Evolutionary conservation across 35 echinoderm and acorn worm species (phyloP).

Genomic region (Chiridota heheva): DNA sequence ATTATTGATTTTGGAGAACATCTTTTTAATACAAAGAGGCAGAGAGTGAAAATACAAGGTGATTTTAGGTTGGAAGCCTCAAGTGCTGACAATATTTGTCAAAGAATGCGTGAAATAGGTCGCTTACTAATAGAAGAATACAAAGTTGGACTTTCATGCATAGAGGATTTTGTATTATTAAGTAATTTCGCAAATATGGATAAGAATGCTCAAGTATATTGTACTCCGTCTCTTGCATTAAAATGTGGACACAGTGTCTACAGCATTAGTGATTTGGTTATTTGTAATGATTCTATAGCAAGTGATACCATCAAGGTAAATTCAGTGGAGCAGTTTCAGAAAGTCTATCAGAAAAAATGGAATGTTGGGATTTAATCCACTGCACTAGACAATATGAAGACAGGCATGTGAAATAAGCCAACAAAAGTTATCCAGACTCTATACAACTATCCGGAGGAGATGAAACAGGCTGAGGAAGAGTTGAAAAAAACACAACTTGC

Average conservation of each 20-base stretch:
- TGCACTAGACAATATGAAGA: background rate
- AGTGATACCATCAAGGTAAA: background rate
- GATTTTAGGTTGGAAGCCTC: background rate
- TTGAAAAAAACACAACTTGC: background rate
- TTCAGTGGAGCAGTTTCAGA: slow-evolving; percentile 11
- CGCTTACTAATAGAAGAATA: slow-evolving; percentile 15
- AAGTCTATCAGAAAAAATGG: slow-evolving; percentile 25
- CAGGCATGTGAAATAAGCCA: slow-evolving; percentile 20
- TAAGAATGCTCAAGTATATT: background rate
- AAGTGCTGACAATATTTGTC: slow-evolving; percentile 12
- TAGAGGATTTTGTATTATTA: slow-evolving; percentile 23
- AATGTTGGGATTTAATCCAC: slow-evolving; percentile 10
- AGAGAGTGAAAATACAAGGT: background rate
- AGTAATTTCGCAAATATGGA: background rate
- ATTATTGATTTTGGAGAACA: slow-evolving; percentile 16
- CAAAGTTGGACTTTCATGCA: slow-evolving; percentile 22
- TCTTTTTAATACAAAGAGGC: slow-evolving; percentile 1
- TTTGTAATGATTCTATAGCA: slow-evolving; percentile 12
- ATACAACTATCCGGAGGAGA: too few species aligned
- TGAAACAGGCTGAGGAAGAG: too few species aligned
- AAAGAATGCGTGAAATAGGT: slow-evolving; percentile 29
- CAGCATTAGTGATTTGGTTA: background rate
- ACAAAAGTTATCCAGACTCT: background rate
- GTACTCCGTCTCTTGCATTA: background rate
- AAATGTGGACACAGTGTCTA: slow-evolving; percentile 15